Conservation (phyloP, 2,888 invertebrate genomes). For the Cephus spinipes region DNA sequence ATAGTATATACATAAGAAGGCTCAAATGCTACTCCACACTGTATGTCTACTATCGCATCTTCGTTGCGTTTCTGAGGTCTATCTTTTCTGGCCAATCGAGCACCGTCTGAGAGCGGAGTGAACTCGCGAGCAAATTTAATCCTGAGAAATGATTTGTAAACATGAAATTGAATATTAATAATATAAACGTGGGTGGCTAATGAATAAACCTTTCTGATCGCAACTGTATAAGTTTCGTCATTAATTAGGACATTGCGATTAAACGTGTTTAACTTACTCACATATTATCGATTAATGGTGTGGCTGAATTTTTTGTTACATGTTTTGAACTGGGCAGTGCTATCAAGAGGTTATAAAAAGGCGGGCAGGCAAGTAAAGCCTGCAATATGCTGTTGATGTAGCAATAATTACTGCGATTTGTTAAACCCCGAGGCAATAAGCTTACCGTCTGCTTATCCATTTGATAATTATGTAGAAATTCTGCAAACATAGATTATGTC, state of each 20-base stretch:
- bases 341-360: conserved; percentile 91
- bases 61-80: conserved; percentile 64
- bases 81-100: conserved; percentile 67
- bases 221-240: conserved; percentile 60
- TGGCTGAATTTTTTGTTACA: conserved; percentile 69
- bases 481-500: conserved; percentile 68
- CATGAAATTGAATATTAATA: conserved; percentile 13
- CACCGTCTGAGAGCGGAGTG: conserved; percentile 73
- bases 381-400: conserved; percentile 96
- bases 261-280: conserved; percentile 70
- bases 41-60: conserved; percentile 68
- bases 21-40: conserved; percentile 86
- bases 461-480: conserved; percentile 80
- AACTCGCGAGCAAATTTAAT: conserved; percentile 85
- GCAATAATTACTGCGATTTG: conserved; percentile 95
- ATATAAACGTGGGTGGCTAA: conserved; percentile 27
- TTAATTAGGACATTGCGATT: conserved; percentile 53
- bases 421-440: conserved; percentile 89
- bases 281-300: conserved; percentile 94
- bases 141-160: conserved; percentile 66
- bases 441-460: conserved; percentile 84
- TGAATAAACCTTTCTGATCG: conserved; percentile 47
- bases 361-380: conserved; percentile 93
- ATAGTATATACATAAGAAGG: conserved; percentile 89
- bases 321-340: conserved; percentile 76